These are phyloP conservation scores for Bergia puertoricense DNA, from an alignment of 92 coral and sea anemone species.

Conservation along the genomic window DNA sequence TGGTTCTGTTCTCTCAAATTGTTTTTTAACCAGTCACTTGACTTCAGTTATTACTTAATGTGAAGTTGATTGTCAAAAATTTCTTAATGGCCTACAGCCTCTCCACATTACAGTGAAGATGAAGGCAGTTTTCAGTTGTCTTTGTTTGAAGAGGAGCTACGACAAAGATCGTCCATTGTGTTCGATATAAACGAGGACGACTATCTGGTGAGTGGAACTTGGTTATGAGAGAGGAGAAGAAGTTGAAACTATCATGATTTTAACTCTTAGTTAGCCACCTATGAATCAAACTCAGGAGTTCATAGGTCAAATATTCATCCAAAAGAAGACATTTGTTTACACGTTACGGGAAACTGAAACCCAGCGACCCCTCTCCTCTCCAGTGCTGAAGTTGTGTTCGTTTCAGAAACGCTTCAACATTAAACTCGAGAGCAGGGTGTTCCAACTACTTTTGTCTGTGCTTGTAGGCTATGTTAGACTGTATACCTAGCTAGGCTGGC, in stretches of 20 bases:
- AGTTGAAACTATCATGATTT: background rate
- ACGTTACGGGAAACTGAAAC: no score
- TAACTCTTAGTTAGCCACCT: background rate
- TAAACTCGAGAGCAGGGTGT: no score
- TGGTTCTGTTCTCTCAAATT: background rate
- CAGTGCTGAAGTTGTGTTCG: no score
- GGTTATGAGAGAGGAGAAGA: background rate
- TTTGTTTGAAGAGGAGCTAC: slow-evolving; percentile 59
- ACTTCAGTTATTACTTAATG: background rate
- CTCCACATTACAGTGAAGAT: slow-evolving; percentile 64
- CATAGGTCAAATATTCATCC: no score
- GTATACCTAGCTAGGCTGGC: no score
- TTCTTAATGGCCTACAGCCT: slow-evolving; percentile 27
- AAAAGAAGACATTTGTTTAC: no score
- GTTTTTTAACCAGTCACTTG: background rate
- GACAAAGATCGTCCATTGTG: slow-evolving; percentile 79
- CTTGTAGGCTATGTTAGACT: no score
- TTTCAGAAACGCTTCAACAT: no score
- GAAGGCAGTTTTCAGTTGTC: slow-evolving; percentile 69
- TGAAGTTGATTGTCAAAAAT: no score
- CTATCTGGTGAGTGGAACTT: slow-evolving; percentile 63
- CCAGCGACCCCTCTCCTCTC: no score
- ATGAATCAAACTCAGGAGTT: no score
- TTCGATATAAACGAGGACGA: slow-evolving; percentile 88
- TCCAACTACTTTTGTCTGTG: no score